Base-by-base conservation (phyloP, 2,888 invertebrate genomes). In the Stenoptilia bipunctidactyla region DNA sequence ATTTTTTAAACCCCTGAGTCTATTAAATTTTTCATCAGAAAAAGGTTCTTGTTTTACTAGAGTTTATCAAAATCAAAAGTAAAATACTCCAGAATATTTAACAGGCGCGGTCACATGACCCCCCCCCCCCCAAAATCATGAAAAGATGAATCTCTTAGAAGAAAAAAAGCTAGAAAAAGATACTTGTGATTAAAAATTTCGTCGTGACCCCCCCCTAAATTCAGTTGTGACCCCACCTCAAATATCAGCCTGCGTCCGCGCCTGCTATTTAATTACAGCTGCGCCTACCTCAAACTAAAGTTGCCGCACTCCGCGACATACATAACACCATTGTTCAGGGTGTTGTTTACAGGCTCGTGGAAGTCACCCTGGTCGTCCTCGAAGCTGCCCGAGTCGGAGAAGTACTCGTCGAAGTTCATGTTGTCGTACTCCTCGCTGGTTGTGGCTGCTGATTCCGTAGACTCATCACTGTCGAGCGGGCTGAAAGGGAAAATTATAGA, bases 241-340 rank as follows among this genome's bases (percentile, higher is more conserved):
- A n/a, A n/a, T n/a, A n/a, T n/a, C n/a, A n/a, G n/a, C n/a, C n/a
- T n/a, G 5, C 27, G 27, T n/a, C 27, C 5, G 27, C 9, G 5
- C 27, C 27, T 25, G 5, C 27, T 8, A 5, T 25, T 8, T 30
- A 15, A 1, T 3, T 27, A 3, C 8, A n/a, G n/a, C n/a, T n/a
- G n/a, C 13, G 10, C 13, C 45, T 43, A 76, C 82, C 61, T 74
- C n/a, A 65, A 53, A 41, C 68, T 73, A 36, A 82, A 69, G 45
- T 71, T 74, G 2, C 70, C 72, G 43, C 82, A 82, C 38, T 75
- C 61, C 3, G 66, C 62, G 1, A 64, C 58, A 36, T 65, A 48
- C 1, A 61, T 46, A 3, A 58, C 56, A 9, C 58, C 58, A 14
- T 59, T 60, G 6, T 59, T 46, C 1, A 62, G 63, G 30, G 12